phyloP scores from a whole-genome alignment of 2,113 vertebrate species.

The Butorides virescens region DNA sequence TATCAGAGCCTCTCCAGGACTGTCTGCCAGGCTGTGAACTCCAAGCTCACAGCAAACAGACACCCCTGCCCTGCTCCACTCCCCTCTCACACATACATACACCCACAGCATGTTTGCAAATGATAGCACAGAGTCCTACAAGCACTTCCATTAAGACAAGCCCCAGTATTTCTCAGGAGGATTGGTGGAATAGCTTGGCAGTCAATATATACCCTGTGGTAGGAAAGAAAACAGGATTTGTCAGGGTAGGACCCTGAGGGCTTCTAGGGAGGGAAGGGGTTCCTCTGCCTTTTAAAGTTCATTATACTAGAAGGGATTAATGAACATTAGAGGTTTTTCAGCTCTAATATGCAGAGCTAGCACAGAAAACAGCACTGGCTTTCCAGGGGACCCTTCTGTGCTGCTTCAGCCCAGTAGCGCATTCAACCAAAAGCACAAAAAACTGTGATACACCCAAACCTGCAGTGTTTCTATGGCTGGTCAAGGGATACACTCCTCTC shows the following conservation, averaged over 20 bases:
- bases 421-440: not conserved
- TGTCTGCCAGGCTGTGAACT: not conserved
- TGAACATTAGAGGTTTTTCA: not conserved
- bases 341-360: not conserved
- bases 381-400: not conserved
- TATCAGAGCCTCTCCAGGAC: not conserved
- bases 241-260: not conserved
- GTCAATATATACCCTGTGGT: not conserved
- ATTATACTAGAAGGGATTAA: not conserved
- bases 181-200: not conserved
- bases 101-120: not conserved
- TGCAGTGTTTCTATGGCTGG: not conserved
- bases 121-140: not conserved
- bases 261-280: not conserved
- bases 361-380: not conserved
- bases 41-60: not conserved
- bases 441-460: not conserved
- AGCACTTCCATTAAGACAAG: not conserved
- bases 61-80: not conserved
- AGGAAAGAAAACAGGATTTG: not conserved
- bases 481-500: not conserved
- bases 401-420: not conserved
- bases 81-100: not conserved
- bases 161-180: not conserved
- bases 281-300: not conserved